These are phyloP conservation scores for Rhinoderma darwinii DNA, from an alignment of 2,113 vertebrate genomes.

Conservation along the genomic window DNA sequence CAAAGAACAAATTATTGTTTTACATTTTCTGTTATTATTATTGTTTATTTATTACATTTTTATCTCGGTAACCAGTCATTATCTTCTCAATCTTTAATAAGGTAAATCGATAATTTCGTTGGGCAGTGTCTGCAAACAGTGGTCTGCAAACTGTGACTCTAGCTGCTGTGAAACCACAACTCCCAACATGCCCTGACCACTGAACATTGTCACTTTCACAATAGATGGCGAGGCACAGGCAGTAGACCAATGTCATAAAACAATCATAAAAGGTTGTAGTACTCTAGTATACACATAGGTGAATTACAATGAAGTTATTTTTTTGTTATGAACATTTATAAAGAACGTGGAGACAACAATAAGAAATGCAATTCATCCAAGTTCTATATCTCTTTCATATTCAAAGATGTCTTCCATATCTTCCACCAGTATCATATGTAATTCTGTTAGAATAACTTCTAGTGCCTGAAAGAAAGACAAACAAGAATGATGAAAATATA, in stretches of 20 bases:
- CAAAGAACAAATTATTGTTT: too few relatives aligned
- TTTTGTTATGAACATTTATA: too few relatives aligned
- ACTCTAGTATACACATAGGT: too few relatives aligned
- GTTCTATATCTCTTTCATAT: constrained; percentile 49
- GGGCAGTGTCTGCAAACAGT: not conserved
- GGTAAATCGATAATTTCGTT: not conserved
- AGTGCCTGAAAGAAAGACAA: constrained; percentile 58
- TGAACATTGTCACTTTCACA: too few relatives aligned
- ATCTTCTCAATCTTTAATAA: too few relatives aligned
- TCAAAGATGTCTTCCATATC: constrained; percentile 55
- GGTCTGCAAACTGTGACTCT: not conserved
- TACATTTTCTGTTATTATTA: not conserved
- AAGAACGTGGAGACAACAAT: not conserved
- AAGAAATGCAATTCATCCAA: not conserved
- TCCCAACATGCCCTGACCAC: not conserved
- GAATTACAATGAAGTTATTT: too few relatives aligned
- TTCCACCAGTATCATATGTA: constrained; percentile 55
- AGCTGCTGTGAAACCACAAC: not conserved
- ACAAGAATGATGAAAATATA: not conserved
- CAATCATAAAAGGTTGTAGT: too few relatives aligned
- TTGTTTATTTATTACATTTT: not conserved
- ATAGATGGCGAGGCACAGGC: not conserved
- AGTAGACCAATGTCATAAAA: too few relatives aligned
- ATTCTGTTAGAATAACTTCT: constrained; percentile 62
- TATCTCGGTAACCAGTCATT: too few relatives aligned